Percentiles rank a stretch among this genome's conserved stretches.
These are phyloP conservation scores for Spinibarbus caldwelli DNA, from an alignment of 2,797 vertebrate genomes.

Conservation along the genomic window DNA sequence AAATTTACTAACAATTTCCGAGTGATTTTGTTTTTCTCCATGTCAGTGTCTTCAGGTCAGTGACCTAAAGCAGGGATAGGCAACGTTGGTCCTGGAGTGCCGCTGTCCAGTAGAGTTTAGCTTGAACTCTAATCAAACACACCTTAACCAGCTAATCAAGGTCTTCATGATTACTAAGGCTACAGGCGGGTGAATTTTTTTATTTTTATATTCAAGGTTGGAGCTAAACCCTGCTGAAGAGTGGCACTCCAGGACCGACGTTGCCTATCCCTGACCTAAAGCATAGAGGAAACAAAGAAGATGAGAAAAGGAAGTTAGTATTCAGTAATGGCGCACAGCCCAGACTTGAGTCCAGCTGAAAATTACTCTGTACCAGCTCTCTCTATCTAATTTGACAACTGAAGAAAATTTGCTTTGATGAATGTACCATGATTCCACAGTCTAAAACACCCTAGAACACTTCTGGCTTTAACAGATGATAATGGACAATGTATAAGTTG, in stretches of 20 bases:
- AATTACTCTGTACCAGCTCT: not conserved
- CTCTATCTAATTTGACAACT: not conserved
- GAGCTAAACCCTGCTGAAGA: not conserved
- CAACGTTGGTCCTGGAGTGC: not conserved
- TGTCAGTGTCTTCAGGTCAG: not conserved
- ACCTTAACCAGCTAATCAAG: not conserved
- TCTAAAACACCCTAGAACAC: not conserved
- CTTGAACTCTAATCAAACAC: not conserved
- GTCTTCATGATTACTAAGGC: not conserved
- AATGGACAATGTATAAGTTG: not conserved
- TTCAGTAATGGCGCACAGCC: not conserved
- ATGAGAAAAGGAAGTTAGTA: not conserved
- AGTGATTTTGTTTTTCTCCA: not conserved
- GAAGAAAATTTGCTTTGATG: conserved; percentile 23
- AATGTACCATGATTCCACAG: not conserved
- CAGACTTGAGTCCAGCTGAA: conserved; percentile 6
- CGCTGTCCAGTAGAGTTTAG: not conserved
- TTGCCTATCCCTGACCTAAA: not conserved
- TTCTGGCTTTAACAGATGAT: not conserved
- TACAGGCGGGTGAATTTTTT: not conserved
- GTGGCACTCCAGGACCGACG: not conserved
- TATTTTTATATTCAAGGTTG: not conserved
- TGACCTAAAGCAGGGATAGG: not conserved
- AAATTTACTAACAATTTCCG: not conserved
- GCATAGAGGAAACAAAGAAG: not conserved